phyloP scores from a whole-genome alignment of 2,888 invertebrate species.

The Carpatolechia fugitivella region DNA sequence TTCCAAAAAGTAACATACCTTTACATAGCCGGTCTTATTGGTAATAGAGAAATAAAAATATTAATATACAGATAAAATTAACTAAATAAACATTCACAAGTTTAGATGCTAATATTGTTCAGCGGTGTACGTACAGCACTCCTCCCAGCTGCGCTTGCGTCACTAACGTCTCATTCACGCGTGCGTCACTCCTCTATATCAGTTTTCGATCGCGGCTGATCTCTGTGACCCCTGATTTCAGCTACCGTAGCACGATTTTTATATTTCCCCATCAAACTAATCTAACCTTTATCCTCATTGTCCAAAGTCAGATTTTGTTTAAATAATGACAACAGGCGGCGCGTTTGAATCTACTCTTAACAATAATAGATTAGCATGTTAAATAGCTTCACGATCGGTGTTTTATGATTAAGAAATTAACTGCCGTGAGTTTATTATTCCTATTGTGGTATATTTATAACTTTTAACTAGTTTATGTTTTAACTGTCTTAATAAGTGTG shows the following conservation, averaged over 20 bases:
- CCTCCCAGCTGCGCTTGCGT: conserved; percentile 42
- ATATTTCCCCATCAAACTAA: conserved; percentile 30
- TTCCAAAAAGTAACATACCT: too few species aligned
- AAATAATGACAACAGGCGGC: conserved; percentile 33
- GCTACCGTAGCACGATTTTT: conserved; percentile 74
- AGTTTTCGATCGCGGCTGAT: conserved; percentile 74
- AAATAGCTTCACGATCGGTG: conserved; percentile 43
- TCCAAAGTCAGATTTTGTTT: conserved; percentile 28
- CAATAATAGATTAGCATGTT: conserved; percentile 69
- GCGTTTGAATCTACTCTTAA: conserved; percentile 64
- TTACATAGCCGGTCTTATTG: too few species aligned
- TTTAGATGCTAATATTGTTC: background rate
- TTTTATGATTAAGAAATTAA: conserved; percentile 44
- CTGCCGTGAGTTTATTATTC: conserved; percentile 19
- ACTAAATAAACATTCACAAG: too few species aligned
- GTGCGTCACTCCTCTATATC: conserved; percentile 71
- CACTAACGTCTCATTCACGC: conserved; percentile 74
- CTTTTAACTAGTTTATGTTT: background rate
- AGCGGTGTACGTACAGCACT: conserved; percentile 35
- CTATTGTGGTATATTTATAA: background rate
- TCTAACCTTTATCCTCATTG: conserved; percentile 27
- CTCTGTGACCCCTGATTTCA: conserved; percentile 73
- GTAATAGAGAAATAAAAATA: too few species aligned
- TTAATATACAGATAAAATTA: too few species aligned
- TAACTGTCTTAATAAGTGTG: too few species aligned